phyloP scores from a whole-genome alignment of 1,140 invertebrate species.

The Papilio dardanus region DNA sequence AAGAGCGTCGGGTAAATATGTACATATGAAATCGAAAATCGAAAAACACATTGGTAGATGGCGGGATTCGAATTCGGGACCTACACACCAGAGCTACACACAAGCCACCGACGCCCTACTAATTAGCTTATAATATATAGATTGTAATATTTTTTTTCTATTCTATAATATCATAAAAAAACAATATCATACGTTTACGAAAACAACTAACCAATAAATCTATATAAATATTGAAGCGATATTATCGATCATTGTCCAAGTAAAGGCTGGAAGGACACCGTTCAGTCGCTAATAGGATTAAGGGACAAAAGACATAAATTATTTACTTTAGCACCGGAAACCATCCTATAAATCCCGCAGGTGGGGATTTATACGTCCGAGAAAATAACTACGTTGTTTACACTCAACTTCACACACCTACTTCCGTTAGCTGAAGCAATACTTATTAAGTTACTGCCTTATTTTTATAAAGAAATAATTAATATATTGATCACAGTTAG shows the following conservation, averaged over 20 bases:
- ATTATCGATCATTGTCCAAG: conserved; percentile 24
- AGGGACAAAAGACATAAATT: conserved; percentile 34
- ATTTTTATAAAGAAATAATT: background rate
- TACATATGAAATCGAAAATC: too few relatives aligned
- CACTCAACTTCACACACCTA: conserved; percentile 10
- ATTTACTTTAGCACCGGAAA: conserved; percentile 32
- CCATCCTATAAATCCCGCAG: conserved; percentile 18
- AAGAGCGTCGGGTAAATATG: too few relatives aligned
- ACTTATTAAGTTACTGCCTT: background rate
- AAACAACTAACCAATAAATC: background rate
- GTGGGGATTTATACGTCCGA: conserved; percentile 1
- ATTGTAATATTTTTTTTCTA: too few relatives aligned
- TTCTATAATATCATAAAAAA: too few relatives aligned
- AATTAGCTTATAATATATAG: too few relatives aligned
- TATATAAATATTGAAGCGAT: background rate
- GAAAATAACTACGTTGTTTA: conserved; percentile 28
- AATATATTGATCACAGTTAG: too few relatives aligned
- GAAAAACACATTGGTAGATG: too few relatives aligned
- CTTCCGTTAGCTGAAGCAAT: background rate
- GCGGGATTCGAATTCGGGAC: too few relatives aligned
- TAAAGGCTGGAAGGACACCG: conserved; percentile 18
- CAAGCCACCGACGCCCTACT: too few relatives aligned
- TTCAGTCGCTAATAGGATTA: conserved; percentile 35
- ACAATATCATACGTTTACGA: background rate
- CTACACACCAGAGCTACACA: too few relatives aligned